A percentile compares a stretch with the other conserved stretches of the same genome.
These are phyloP conservation scores for Cephalopachus bancanus DNA, from an alignment of 2,797 vertebrate species.

Conservation along the genomic window DNA sequence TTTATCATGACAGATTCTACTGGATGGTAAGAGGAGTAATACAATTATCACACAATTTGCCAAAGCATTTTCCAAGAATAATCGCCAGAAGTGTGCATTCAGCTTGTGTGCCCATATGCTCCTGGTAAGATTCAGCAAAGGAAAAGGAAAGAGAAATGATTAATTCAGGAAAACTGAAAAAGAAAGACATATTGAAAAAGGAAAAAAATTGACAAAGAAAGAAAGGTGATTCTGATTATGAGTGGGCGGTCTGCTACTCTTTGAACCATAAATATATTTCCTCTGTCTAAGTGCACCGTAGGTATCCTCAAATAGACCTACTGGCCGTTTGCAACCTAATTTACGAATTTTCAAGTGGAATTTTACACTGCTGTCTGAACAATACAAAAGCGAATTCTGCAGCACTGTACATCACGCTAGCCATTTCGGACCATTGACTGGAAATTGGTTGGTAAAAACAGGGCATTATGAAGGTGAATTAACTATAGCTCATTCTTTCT, in stretches of 20 bases:
- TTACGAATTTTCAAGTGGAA: not conserved
- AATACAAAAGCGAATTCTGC: not conserved
- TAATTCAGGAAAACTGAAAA: not conserved
- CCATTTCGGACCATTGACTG: not conserved
- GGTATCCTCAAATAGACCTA: not conserved
- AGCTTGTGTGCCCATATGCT: not conserved
- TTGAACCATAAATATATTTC: not conserved
- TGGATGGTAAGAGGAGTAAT: not conserved
- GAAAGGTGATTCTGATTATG: not conserved
- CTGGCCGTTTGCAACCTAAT: not conserved
- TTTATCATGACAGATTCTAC: not conserved
- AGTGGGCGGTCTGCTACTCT: not conserved
- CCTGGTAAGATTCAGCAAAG: conserved; percentile 46
- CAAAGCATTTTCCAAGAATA: conserved; percentile 59
- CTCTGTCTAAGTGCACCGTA: not conserved
- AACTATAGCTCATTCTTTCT: conserved; percentile 39
- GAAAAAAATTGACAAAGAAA: conserved; percentile 15
- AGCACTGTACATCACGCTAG: not conserved
- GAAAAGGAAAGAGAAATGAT: not conserved
- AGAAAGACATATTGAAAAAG: not conserved
- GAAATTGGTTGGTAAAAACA: not conserved
- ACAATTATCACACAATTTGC: not conserved
- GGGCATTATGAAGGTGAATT: conserved; percentile 19
- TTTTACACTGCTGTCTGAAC: not conserved
- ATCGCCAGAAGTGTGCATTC: conserved; percentile 1